phyloP scores from a whole-genome alignment of 2,888 invertebrate species.

The Iphiclides podalirius region DNA sequence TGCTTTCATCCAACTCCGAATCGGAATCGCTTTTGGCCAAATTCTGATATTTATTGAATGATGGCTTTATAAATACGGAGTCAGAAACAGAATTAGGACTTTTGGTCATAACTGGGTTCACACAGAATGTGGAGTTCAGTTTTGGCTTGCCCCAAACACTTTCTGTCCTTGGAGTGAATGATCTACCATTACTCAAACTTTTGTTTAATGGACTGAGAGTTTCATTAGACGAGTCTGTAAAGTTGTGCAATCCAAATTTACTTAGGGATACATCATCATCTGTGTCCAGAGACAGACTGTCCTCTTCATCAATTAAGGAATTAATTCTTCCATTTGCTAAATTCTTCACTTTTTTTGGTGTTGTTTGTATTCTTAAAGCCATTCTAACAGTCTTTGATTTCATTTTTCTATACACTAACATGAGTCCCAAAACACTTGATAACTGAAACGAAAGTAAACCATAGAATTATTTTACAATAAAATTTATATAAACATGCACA shows the following conservation, averaged over 20 bases:
- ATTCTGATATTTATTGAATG: slow-evolving; percentile 66
- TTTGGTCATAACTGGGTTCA: slow-evolving; percentile 53
- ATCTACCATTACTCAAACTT: slow-evolving; percentile 55
- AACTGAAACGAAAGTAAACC: slow-evolving; percentile 54
- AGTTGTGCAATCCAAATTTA: slow-evolving; percentile 66
- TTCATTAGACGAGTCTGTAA: slow-evolving; percentile 64
- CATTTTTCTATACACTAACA: slow-evolving; percentile 55
- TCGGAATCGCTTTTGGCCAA: slow-evolving; percentile 65
- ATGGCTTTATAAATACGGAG: slow-evolving; percentile 61
- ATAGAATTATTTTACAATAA: slow-evolving; percentile 4
- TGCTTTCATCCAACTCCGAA: slow-evolving; percentile 76
- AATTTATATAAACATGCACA: not conserved
- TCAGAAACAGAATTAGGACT: slow-evolving; percentile 58
- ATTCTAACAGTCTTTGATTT: slow-evolving; percentile 38
- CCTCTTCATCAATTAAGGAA: slow-evolving; percentile 48
- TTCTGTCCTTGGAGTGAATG: slow-evolving; percentile 57
- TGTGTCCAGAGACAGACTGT: slow-evolving; percentile 54
- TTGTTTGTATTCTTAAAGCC: slow-evolving; percentile 35
- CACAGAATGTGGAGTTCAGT: slow-evolving; percentile 64
- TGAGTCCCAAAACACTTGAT: slow-evolving; percentile 48
- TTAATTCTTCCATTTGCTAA: slow-evolving; percentile 42
- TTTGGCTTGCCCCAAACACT: slow-evolving; percentile 63
- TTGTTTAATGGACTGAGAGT: slow-evolving; percentile 47
- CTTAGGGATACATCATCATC: slow-evolving; percentile 71
- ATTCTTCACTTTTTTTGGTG: slow-evolving; percentile 55